Base-by-base conservation (phyloP, 2,797 vertebrate species). In the Chanos chanos region DNA sequence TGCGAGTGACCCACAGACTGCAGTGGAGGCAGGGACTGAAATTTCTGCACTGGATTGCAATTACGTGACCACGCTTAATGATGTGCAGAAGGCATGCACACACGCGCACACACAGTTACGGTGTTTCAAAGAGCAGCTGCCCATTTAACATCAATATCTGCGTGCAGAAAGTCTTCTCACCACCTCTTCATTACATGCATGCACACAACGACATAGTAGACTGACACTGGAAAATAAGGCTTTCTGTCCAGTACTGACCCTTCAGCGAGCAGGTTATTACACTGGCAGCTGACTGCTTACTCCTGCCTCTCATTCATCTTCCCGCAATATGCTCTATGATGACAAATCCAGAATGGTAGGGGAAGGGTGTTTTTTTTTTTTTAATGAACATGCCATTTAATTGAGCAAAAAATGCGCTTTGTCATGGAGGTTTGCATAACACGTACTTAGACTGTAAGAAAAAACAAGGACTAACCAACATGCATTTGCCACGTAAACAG, bases 21-120 rank as follows among this genome's bases (percentile, higher is more conserved):
- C 18, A 7, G 55, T 4, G 25, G 34, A 51, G 48, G 63, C 22
- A 33, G 36, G 31, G 27, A 4, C 44, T 66, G 43, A 53, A 54
- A 66, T 66, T 69, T 67, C 68, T 22, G 59, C 51, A 49, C 66
- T 47, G 62, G 43, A 71, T 67, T 59, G 70, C 61, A 66, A 70
- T 74, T 73, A 71, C 34, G 56, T 55, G 53, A 61, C 62, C 62
- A 22, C 59, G 63, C 64, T 65, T 56, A 73, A 77, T 56, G 54
- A 61, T 47, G 64, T 44, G 52, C 28, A 8, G 53, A 49, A 27
- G 33, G 40, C 7, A 27, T 30, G 33, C 18, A 28, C 24, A 45
- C 19, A 50, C 36, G 16, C 13, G 15, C 10, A 10, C 33, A 15
- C 34, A 15, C 50, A 16, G 18, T 21, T 48, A 52, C 30, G 36